Base-by-base conservation (phyloP, 2,888 invertebrate species). In the Nephrotoma appendiculata region DNA sequence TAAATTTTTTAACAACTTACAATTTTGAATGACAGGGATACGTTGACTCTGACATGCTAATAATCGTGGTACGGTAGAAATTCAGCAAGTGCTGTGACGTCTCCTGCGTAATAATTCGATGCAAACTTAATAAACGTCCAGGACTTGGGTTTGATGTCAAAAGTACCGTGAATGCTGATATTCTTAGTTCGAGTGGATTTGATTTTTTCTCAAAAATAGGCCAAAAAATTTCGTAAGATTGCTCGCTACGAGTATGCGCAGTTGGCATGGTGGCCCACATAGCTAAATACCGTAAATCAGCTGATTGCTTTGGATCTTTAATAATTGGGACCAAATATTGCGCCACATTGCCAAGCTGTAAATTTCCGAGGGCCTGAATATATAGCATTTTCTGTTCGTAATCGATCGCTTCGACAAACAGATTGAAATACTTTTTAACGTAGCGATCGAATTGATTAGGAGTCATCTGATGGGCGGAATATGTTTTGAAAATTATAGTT, bases 311-410 rank as follows among this genome's bases (percentile, higher is more conserved):
- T n/a, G 87, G 87, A 41, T 89, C 89, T 0, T 93, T 90, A 15
- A 94, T 93, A 15, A 93, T 92, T 9, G 93, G 93, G 87, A 92
- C 92, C 88, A 93, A 89, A 88, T 93, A 93, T 86, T 92, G 92
- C 44, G 92, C 91, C 2, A 94, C 94, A 89, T 93, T 92, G 5
- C 93, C 93, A 42, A 94, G 89, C 88, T 94, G 93, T 87, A 94
- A 92, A 88, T 96, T 96, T 88, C 94, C 94, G 0, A 96, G 90
- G 0, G 95, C 96, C 90, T 95, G 95, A 0, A 96, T 91, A 92
- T 95, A 96, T 4, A 95, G 90, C 93, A 96, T 93, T 87, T 95
- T 93, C 88, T 94, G 94, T 87, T 94, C 92, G 88, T 95, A 95
- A 88, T 94, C 93, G 0, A 93, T 93, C 86, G 94, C 94, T 88